phyloP scores from a whole-genome alignment of 2,797 vertebrate genomes.

The Heliangelus exortis region DNA sequence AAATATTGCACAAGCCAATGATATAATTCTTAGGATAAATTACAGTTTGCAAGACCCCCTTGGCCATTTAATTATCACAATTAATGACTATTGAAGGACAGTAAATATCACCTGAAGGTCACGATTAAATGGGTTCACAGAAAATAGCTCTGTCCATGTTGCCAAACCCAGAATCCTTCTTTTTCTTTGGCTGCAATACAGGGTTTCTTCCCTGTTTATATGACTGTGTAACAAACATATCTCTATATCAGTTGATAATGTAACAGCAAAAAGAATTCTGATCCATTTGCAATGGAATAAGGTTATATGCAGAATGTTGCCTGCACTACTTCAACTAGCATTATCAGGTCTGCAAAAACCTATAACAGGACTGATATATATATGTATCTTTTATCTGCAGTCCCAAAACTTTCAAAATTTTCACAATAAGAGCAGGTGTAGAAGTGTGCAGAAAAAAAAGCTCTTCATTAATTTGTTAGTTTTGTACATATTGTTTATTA shows the following conservation, averaged over 20 bases:
- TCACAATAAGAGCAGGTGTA: accelerated
- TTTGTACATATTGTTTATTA: neutral
- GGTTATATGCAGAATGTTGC: neutral
- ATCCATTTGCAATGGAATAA: neutral
- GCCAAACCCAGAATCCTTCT: neutral
- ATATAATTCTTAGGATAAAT: neutral
- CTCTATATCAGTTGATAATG: neutral
- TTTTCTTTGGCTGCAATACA: neutral
- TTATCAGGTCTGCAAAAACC: neutral
- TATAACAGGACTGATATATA: neutral
- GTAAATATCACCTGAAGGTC: neutral
- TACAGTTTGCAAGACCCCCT: neutral
- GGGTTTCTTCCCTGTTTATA: neutral
- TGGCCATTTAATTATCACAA: neutral
- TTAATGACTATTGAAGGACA: neutral
- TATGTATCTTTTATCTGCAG: neutral
- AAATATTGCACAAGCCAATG: neutral
- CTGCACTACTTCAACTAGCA: neutral
- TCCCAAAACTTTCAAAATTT: neutral
- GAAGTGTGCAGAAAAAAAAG: neutral
- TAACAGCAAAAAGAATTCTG: neutral
- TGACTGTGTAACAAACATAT: neutral
- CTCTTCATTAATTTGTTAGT: neutral
- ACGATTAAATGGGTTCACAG: neutral
- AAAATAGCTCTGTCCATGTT: neutral